Percentiles rank a stretch among this genome's conserved stretches.
phyloP scores from a whole-genome alignment of 2,888 invertebrate species.

The Tetanocera ferruginea region DNA sequence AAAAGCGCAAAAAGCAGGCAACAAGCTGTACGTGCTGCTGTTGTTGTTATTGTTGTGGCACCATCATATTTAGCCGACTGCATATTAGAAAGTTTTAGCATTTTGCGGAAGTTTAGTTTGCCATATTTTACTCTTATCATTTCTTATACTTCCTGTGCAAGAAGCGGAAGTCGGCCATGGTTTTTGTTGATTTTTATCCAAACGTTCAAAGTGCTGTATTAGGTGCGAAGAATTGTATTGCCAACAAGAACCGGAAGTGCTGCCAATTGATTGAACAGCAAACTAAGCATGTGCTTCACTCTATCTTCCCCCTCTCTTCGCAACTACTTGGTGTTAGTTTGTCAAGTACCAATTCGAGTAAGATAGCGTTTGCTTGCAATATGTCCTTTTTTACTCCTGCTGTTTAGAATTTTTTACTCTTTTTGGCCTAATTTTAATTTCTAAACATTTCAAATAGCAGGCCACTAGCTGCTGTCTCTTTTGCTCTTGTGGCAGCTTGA shows the following conservation, averaged over 20 bases:
- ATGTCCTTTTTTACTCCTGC: background rate
- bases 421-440: constrained; percentile 10
- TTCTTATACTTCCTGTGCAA: constrained; percentile 39
- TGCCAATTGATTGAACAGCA: background rate
- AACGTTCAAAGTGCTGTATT: constrained; percentile 39
- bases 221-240: constrained; percentile 44
- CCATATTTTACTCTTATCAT: constrained; percentile 7
- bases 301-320: background rate
- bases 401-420: background rate
- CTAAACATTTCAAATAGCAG: constrained; percentile 32
- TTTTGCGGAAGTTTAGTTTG: background rate
- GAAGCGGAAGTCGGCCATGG: constrained; percentile 44
- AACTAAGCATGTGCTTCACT: background rate
- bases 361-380: background rate
- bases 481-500: background rate
- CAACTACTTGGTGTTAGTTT: background rate
- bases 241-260: constrained; percentile 20
- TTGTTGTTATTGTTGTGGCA: background rate
- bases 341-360: background rate
- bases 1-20: background rate
- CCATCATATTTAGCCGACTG: background rate
- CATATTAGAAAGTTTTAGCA: background rate
- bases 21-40: background rate
- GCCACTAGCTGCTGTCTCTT: background rate
- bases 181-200: constrained; percentile 49